Percentiles rank a stretch among this genome's conserved stretches.
Evolutionary conservation across 1,140 invertebrate species (phyloP).

Genomic region (Drosophila ogumai): DNA sequence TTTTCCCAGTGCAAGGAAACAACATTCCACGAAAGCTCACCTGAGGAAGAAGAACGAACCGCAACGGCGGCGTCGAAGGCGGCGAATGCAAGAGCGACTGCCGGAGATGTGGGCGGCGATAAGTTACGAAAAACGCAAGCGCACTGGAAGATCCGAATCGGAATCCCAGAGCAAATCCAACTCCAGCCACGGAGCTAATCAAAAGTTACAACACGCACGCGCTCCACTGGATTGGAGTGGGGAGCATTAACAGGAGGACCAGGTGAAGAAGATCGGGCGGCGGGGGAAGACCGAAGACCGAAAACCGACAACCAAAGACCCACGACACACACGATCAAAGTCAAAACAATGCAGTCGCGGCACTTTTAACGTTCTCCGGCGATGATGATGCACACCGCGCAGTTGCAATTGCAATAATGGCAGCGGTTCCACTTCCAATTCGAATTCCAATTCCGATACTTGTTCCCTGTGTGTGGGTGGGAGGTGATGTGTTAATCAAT

Average conservation of each 20-base stretch:
- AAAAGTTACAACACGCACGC: slow-evolving; percentile 81
- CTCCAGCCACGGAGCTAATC: slow-evolving; percentile 55
- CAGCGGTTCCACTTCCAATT: slow-evolving; percentile 20
- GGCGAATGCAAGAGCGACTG: slow-evolving; percentile 46
- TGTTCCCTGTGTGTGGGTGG: slow-evolving; percentile 29
- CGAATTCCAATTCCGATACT: slow-evolving; percentile 22
- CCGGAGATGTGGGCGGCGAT: slow-evolving; percentile 70
- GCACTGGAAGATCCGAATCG: slow-evolving; percentile 48
- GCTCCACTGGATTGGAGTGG: slow-evolving; percentile 32
- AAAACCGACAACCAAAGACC: slow-evolving; percentile 10
- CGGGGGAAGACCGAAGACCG: background rate
- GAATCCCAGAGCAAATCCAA: slow-evolving; percentile 30
- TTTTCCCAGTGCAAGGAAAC: slow-evolving; percentile 4
- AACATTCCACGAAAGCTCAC: slow-evolving; percentile 60
- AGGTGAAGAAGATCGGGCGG: background rate
- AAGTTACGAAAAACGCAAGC: slow-evolving; percentile 68
- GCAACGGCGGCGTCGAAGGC: slow-evolving; percentile 23
- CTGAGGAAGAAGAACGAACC: slow-evolving; percentile 43
- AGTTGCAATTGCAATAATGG: slow-evolving; percentile 22
- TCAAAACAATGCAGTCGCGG: slow-evolving; percentile 73
- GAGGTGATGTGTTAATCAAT: slow-evolving; percentile 75
- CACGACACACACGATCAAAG: slow-evolving; percentile 68
- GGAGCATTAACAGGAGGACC: slow-evolving; percentile 1
- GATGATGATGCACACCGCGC: slow-evolving; percentile 42
- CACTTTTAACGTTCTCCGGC: slow-evolving; percentile 64